Base-by-base conservation (phyloP, 2,113 vertebrate genomes). In the Sialia sialis region DNA sequence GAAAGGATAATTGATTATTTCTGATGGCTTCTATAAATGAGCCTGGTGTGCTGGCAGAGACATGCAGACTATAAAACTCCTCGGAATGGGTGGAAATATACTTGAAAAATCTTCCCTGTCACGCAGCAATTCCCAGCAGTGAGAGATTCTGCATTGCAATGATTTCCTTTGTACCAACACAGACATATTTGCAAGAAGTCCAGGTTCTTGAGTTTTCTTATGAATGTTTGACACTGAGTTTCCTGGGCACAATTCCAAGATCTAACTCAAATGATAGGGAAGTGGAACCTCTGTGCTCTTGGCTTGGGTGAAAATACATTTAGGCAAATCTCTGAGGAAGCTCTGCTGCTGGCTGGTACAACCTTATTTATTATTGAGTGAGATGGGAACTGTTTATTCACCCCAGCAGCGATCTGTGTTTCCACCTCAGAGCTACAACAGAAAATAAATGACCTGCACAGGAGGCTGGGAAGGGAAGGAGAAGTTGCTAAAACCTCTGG, bases 361-460 rank as follows among this genome's bases (percentile, higher is more conserved):
- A 72, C 44, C 73, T 84, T 73, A 59, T 95, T 89, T 84, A 87
- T 96, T 95, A 94, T 48, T 94, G 92, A 90, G 3, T 55, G 52
- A 82, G 92, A 56, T 7, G 9, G 52, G 77, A 73, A 10, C 43
- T 75, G 18, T 84, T 85, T 90, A 41, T 73, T 69, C 49, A 19
- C 79, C 68, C 69, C 89, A 32, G 72, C 10, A 59, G 52, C 2
- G 36, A 64, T 60, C 36, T 41, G 43, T 70, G 34, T 38, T 82
- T 78, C 66, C 62, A 84, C n/a, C 34, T 52, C 23, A 18, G 52
- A 92, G 75, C 18, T 56, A 20, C 67, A 68, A 36, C 52, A 90
- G 79, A 39, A 64, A 76, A 82, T 30, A 43, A 72, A 48, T 36
- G 54, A 58, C 43, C 78, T 21, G 32, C 26, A 4, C 15, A 43